phyloP scores from a whole-genome alignment of 2,113 vertebrate genomes.

The Recurvirostra avosetta region DNA sequence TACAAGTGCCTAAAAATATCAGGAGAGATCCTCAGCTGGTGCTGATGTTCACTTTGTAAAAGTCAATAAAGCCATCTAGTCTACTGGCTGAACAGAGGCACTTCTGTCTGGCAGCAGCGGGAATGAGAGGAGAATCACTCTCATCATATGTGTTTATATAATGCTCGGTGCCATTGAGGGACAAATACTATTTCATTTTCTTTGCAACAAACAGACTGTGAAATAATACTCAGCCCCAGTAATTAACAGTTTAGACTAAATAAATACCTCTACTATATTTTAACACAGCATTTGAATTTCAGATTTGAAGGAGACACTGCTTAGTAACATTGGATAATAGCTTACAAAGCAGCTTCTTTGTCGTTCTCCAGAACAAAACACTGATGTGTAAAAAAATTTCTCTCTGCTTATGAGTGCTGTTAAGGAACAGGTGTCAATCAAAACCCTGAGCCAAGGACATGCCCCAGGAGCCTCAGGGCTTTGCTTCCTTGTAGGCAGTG shows the following conservation, averaged over 20 bases:
- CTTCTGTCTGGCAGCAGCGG: background rate
- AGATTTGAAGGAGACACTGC: background rate
- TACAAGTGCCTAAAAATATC: background rate
- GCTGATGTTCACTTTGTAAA: background rate
- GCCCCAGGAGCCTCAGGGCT: background rate
- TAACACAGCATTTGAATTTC: background rate
- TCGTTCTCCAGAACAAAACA: background rate
- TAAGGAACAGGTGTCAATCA: background rate
- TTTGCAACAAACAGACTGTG: background rate
- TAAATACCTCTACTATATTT: background rate
- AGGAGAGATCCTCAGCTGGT: background rate
- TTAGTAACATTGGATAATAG: background rate
- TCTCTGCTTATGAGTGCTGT: background rate
- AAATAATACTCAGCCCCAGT: background rate
- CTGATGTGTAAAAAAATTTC: background rate
- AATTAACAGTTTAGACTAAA: background rate
- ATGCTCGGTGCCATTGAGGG: background rate
- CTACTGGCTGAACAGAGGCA: background rate
- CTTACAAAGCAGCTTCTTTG: background rate
- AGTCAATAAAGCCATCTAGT: background rate
- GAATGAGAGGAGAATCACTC: background rate
- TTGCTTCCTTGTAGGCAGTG: background rate
- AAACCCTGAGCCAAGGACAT: background rate
- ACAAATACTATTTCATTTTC: background rate
- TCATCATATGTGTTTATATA: background rate